Evolutionary conservation across 2,888 invertebrate species (phyloP), one percentile per base, ranked within the genome.

Genomic region (Crematogaster levior): DNA sequence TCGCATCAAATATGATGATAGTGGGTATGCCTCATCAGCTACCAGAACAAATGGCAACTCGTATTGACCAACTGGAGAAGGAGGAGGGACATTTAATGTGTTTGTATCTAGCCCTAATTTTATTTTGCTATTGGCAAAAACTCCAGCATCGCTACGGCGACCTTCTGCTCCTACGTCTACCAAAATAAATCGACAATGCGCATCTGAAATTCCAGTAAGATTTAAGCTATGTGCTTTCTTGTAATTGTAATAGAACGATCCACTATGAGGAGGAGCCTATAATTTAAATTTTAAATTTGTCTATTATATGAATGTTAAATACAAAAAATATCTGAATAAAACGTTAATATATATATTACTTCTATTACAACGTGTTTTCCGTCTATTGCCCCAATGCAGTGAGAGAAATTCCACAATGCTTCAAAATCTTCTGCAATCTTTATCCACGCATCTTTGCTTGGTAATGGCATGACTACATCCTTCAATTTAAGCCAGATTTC

Each of bases 401-500:
- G 56, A 56, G 30, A 15, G 6, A 30, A 56, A 30, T 60, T 34
- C 34, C 60, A 60, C 3, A 60, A 15, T 34, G 4, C 2, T 34
- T 34, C 60, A 34, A 60, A 60, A 34, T 60, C 10, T 37, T n/a
- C 9, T 3, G 60, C 37, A 6, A 60, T 21, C 2, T 60, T 60
- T 34, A 1, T 37, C 34, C 60, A 60, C 1, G 5, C 21, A 7
- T 60, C 10, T 7, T 34, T 60, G 10, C 21, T 60, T 37, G 37
- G 21, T n/a, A 61, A 1, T n/a, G 61, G 61, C 40, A 63, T 40
- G 21, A 61, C 61, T 24, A 63, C 2, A 63, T 40, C 24, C 3
- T 63, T 63, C 5, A 63, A 43, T 63, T 37, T 61, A n/a, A 15
- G n/a, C n/a, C n/a, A n/a, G n/a, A 63, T 63, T 63, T 40, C 7